Conservation (phyloP, 2,888 invertebrate genomes). For the Lysandra bellargus region DNA sequence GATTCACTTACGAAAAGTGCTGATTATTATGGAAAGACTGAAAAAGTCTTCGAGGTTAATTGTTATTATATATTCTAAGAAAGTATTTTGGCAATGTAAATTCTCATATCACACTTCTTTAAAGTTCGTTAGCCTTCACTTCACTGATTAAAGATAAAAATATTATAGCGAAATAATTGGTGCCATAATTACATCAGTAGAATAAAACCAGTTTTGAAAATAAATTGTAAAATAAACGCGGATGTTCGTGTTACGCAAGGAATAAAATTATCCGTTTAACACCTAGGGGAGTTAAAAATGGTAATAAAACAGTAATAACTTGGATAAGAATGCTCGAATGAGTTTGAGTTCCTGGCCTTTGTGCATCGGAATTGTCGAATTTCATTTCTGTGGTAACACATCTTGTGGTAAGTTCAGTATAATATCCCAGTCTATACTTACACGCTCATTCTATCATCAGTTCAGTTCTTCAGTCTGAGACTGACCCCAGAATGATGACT, state of each 20-base stretch:
- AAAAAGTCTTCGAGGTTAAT: no score
- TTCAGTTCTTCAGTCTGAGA: no score
- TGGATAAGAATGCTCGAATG: slow-evolving; percentile 4
- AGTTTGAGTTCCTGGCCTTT: not conserved
- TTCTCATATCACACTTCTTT: not conserved
- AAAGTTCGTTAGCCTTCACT: not conserved
- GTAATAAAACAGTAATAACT: not conserved
- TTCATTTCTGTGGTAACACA: not conserved
- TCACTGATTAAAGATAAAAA: not conserved
- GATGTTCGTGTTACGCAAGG: slow-evolving; percentile 18
- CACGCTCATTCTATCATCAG: no score
- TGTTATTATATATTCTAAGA: no score
- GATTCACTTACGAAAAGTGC: no score
- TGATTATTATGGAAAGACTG: no score
- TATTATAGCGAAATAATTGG: slow-evolving; percentile 2
- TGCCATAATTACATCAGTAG: not conserved
- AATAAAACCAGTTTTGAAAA: not conserved
- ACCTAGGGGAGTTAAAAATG: slow-evolving; percentile 17
- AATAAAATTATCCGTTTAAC: slow-evolving; percentile 19
- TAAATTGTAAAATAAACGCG: slow-evolving; percentile 25
- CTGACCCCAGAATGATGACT: no score
- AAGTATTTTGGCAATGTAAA: not conserved
- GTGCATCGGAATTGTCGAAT: not conserved
- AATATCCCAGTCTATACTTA: not conserved
- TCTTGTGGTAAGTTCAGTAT: not conserved